Conservation (phyloP, 2,113 vertebrate genomes). For the Bubo bubo region DNA sequence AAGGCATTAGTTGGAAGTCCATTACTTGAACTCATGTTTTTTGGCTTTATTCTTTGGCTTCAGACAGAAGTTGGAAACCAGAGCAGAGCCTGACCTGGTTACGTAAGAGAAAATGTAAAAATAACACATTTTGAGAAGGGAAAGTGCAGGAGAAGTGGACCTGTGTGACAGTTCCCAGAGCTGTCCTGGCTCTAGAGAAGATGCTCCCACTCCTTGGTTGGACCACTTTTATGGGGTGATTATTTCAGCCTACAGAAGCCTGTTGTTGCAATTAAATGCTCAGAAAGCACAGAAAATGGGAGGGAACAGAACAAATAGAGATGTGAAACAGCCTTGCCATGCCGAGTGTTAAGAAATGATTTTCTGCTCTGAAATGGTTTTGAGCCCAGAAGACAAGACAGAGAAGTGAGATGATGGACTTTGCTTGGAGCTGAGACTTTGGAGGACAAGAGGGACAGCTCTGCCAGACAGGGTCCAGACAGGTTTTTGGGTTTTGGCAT, state of each 20-base stretch:
- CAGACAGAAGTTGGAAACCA: constrained; percentile 12
- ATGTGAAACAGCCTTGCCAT: background rate
- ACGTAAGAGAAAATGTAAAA: constrained; percentile 49
- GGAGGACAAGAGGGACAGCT: background rate
- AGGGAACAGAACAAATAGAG: background rate
- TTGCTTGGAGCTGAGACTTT: background rate
- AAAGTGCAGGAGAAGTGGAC: background rate
- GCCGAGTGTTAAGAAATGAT: background rate
- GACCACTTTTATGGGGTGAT: background rate
- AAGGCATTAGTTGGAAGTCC: background rate
- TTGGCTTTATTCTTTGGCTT: background rate
- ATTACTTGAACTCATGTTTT: background rate
- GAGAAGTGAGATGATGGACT: background rate
- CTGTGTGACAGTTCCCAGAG: background rate
- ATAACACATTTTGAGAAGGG: background rate
- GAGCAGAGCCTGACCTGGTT: constrained; percentile 43
- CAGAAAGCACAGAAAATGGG: background rate
- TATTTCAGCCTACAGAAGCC: background rate
- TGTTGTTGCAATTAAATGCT: background rate
- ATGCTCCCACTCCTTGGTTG: background rate
- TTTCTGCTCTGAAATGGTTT: background rate
- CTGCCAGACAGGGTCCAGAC: background rate
- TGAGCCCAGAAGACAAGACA: background rate
- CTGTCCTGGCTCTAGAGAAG: background rate
- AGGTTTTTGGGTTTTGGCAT: background rate